phyloP scores from a whole-genome alignment of 2,797 vertebrate genomes.

The Phylloscopus collybita region DNA sequence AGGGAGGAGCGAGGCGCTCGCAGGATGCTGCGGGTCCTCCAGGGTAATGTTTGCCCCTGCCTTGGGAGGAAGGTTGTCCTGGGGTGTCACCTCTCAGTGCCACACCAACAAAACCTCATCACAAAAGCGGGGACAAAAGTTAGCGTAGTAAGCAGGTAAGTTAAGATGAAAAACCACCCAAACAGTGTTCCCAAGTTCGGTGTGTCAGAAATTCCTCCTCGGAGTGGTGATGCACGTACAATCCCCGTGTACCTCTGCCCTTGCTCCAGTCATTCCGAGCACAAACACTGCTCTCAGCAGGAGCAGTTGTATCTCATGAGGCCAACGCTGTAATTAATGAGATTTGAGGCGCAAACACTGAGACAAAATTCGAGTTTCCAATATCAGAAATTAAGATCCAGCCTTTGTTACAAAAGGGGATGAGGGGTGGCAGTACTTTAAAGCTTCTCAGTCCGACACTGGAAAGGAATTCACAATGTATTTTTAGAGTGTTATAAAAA shows the following conservation, averaged over 20 bases:
- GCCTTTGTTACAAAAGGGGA: constrained; percentile 35
- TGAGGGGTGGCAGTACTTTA: constrained; percentile 44
- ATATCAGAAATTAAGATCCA: constrained; percentile 53
- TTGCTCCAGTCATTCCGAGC: constrained; percentile 61
- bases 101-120: neutral
- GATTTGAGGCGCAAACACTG: constrained; percentile 62
- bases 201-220: neutral
- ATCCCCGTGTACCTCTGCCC: constrained; percentile 22
- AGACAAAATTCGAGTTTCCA: constrained; percentile 60
- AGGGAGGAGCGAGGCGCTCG: neutral
- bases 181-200: neutral
- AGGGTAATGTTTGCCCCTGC: constrained; percentile 2
- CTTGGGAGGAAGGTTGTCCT: neutral
- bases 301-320: constrained; percentile 62
- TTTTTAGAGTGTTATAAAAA: constrained; percentile 67
- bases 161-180: neutral
- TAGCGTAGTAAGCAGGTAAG: neutral
- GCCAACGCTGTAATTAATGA: constrained; percentile 73
- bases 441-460: constrained; percentile 59
- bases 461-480: constrained; percentile 60
- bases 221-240: neutral
- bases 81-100: neutral
- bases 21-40: neutral
- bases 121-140: neutral
- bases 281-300: constrained; percentile 65